Conservation (phyloP, 2,888 invertebrate genomes). For the Oxystoma pomonae region DNA sequence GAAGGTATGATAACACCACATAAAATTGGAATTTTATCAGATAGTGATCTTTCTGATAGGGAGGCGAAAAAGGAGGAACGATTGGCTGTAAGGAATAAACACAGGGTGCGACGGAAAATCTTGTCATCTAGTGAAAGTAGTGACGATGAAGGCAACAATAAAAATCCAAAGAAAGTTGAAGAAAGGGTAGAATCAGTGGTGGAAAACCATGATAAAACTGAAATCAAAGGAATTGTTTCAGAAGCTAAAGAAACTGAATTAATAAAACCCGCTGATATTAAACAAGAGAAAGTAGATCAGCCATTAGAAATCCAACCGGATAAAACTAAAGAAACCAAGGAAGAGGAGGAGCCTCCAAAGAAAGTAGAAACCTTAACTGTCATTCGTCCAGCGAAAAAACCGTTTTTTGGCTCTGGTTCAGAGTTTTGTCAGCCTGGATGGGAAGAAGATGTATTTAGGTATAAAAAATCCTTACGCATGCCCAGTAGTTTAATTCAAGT, state of each 20-base stretch:
- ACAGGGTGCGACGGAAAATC: slow-evolving; percentile 29
- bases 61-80: slow-evolving; percentile 24
- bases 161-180: slow-evolving; percentile 28
- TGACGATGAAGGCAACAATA: slow-evolving; percentile 42
- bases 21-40: background rate
- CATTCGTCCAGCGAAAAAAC: slow-evolving; percentile 50
- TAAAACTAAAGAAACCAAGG: background rate
- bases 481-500: slow-evolving; percentile 77
- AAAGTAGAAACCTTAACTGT: slow-evolving; percentile 17
- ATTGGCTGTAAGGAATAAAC: slow-evolving; percentile 24
- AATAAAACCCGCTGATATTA: slow-evolving; percentile 4
- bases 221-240: slow-evolving; percentile 7
- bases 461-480: slow-evolving; percentile 77
- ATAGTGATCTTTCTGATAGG: slow-evolving; percentile 21
- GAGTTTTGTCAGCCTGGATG: slow-evolving; percentile 69
- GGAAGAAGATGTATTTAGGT: slow-evolving; percentile 80
- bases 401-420: slow-evolving; percentile 66
- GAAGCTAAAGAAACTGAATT: slow-evolving; percentile 12
- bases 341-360: background rate
- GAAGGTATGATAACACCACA: background rate
- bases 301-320: background rate
- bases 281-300: slow-evolving; percentile 9
- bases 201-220: slow-evolving; percentile 7
- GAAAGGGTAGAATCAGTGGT: slow-evolving; percentile 20
- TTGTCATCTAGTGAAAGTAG: slow-evolving; percentile 34